Evolutionary conservation across 1,140 invertebrate genomes (phyloP), one percentile per base, ranked within the genome.

Genomic region (Triops longicaudatus): DNA sequence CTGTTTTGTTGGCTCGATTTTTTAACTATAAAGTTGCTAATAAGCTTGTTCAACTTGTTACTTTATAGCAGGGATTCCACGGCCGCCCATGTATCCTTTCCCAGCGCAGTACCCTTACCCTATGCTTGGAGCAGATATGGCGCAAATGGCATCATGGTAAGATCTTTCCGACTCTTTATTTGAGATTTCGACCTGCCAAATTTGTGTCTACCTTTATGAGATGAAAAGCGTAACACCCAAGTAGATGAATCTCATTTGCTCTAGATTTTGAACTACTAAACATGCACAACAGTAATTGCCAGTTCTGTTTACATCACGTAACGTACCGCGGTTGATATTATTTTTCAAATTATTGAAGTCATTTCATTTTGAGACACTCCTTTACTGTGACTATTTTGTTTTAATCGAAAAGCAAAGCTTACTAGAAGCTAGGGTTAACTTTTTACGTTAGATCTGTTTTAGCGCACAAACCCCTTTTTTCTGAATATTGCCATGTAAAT

Each of bases 61-160:
- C 14, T 26, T 77, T 76, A 74, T 89, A 89, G 79, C 88, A 91
- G 94, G 94, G 83, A 87, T 97, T 80, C 92, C 94, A 79, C 89
- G 95, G 84, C 92, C 93, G 71, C 90, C 94, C 12, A 92, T 97
- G 89, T 97, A 97, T 86, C 91, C 94, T 76, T 95, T 96, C 83
- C 88, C 92, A 81, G 90, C 89, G 81, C 95, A 94, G 84, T 97
- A 97, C 85, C 92, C 94, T 73, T 97, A 96, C 86, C 93, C 94
- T 81, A 93, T 97, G 89, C 91, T 97, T 82, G 92, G 93, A 85
- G 93, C 95, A 79, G 96, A 98, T 85, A 95, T 97, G 89, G 92
- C 94, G 83, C 94, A 96, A 88, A 93, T 96, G 81, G 92, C 91
- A 80, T 91, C 93, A 83, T 97, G 95, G 95, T 97, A 88, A 92